Base-by-base conservation (phyloP, 1,140 invertebrate species). In the Penaeus indicus region DNA sequence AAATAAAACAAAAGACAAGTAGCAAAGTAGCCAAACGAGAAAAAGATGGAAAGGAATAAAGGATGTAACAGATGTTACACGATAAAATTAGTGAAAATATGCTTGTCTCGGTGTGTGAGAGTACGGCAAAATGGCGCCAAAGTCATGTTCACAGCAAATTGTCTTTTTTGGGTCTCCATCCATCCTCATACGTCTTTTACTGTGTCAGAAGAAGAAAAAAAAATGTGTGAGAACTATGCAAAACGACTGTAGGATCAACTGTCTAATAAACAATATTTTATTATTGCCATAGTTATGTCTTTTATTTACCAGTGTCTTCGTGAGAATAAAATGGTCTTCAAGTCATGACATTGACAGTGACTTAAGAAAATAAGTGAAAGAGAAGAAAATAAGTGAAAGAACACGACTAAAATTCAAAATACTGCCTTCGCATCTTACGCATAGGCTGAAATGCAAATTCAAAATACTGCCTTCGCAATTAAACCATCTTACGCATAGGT, bases 201-300 rank as follows among this genome's bases (percentile, higher is more conserved):
- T 63, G 86, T 84, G 83, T 84, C 86, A 88, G 86, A 88, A 54
- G 54, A 54, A 54, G 11, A 54, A 54, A 54, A 13, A 54, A 54
- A 11, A 10, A 54, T 38, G 13, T 54, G 47, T 47, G 47, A 88
- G 78, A 79, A 82, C 78, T 88, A 86, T 72, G 79, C 80, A 81
- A 88, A 88, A 77, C 81, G 47, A 88, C 42, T 88, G 86, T 88
- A 88, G 86, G 81, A 88, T 88, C 86, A 88, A 64, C 81, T 88
- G 81, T 88, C 78, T 84, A 82, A 81, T 81, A 88, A 88, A 83
- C 69, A 81, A 83, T 88, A 88, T 88, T 88, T 88, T 88, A 88
- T 88, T 88, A 86, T 86, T 86, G 86, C 86, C 86, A 88, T 77
- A 88, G 4, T 13, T 10, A 19, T 32, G 27, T 19, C 62, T 82